Percentiles rank a stretch among this genome's conserved stretches.
Evolutionary conservation across 2,888 invertebrate species (phyloP).

Genomic region (Vandiemenella viatica): DNA sequence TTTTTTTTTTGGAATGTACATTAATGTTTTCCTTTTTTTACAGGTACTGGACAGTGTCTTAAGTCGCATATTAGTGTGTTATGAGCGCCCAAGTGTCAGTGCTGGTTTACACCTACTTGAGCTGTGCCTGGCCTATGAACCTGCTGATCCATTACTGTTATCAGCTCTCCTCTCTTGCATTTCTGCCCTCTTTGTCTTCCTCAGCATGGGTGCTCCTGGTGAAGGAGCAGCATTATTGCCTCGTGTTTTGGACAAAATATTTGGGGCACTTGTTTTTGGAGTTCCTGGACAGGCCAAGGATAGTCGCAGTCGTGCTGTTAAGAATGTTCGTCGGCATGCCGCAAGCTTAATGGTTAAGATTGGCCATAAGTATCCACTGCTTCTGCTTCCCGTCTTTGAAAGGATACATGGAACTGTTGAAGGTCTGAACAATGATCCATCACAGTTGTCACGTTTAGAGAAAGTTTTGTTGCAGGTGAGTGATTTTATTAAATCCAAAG

Average conservation of each 20-base stretch:
- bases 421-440: slow-evolving; percentile 47
- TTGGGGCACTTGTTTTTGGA: slow-evolving; percentile 63
- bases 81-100: slow-evolving; percentile 57
- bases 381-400: slow-evolving; percentile 73
- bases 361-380: slow-evolving; percentile 69
- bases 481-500: not conserved
- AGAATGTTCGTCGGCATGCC: slow-evolving; percentile 76
- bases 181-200: slow-evolving; percentile 79
- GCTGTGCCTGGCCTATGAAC: slow-evolving; percentile 58
- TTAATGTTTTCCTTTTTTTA: no score
- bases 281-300: slow-evolving; percentile 49
- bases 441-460: slow-evolving; percentile 61
- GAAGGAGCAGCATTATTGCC: slow-evolving; percentile 41
- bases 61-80: slow-evolving; percentile 50
- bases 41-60: slow-evolving; percentile 68
- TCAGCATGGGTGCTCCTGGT: slow-evolving; percentile 62
- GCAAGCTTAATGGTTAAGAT: slow-evolving; percentile 82
- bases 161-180: slow-evolving; percentile 81
- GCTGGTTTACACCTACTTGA: slow-evolving; percentile 63
- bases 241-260: slow-evolving; percentile 75
- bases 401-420: slow-evolving; percentile 65
- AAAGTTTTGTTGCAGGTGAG: slow-evolving; percentile 52
- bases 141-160: slow-evolving; percentile 62
- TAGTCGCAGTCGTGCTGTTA: slow-evolving; percentile 55
- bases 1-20: no score